Conservation (phyloP, 2,797 vertebrate species). For the Gymnothorax reevesii region DNA sequence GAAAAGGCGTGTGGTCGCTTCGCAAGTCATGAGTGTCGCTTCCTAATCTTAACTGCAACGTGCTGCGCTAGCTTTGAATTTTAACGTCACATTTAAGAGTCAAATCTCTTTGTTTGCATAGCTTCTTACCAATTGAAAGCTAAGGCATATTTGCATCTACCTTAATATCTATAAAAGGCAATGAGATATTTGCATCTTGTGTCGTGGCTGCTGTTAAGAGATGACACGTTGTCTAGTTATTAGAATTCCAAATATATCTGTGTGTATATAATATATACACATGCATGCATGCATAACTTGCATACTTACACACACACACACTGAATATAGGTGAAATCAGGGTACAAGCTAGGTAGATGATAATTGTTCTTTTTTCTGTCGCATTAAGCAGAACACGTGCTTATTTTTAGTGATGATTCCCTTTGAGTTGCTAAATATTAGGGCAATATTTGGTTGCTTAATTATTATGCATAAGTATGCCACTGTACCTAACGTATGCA, state of each 20-base stretch:
- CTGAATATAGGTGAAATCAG: too few species aligned
- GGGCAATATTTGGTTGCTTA: background rate
- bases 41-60: background rate
- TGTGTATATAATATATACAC: too few species aligned
- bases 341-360: too few species aligned
- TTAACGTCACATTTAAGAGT: background rate
- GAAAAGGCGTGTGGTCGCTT: too few species aligned
- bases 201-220: background rate
- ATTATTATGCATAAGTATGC: background rate
- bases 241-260: background rate
- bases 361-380: background rate
- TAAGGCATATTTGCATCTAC: too few species aligned
- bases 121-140: background rate
- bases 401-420: background rate
- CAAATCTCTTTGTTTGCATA: slow-evolving; percentile 3
- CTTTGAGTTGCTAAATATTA: background rate
- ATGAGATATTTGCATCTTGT: background rate
- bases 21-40: too few species aligned
- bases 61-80: background rate
- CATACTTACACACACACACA: too few species aligned
- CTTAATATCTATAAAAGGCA: too few species aligned
- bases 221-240: background rate
- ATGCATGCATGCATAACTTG: too few species aligned
- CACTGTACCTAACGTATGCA: background rate
- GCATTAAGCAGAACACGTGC: background rate